Base-by-base conservation (phyloP, 2,888 invertebrate genomes). In the Philopedon plagiatum region DNA sequence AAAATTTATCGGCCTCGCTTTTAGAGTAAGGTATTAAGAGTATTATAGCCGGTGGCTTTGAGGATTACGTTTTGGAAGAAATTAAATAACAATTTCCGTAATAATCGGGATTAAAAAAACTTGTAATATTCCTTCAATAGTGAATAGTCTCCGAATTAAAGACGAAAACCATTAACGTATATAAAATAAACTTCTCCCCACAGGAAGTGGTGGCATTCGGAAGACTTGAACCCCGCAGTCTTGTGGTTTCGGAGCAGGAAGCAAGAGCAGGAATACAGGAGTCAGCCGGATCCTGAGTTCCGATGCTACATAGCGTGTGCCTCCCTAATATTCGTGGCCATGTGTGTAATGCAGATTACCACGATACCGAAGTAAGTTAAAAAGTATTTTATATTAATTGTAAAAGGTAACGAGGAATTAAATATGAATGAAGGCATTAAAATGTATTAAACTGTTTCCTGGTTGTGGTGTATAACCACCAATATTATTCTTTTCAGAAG, bases 261-360 rank as follows among this genome's bases (percentile, higher is more conserved):
- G 2, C 92, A 94, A 77, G 97, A 97, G 86, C 86, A 87, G 0
- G 92, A 93, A 82, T 97, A 95, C 84, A 89, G 93, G 51, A 90
- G 90, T 76, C 93, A 94, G 83, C 88, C 91, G 1, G 96, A 97
- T 85, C 88, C 90, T 7, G 93, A 94, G 83, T 97, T 95, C 87
- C 93, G 93, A 79, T 94, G 91, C 85, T 96, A 96, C 86, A 90
- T 96, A 69, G 90, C 93, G 0, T 93, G 94, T 81, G 92, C 96
- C 2, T 90, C 92, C 29, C 86, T 91, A 19, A 88, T 97, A 62
- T 96, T 97, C 84, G 80, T 92, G 2, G 89, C 93, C 63, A 90
- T 97, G 82, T 92, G 93, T 57, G 86, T 91, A 68, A 92, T 96
- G 82, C 96, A 97, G 84, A 86, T 94, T 41, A 87, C 94, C 69